Evolutionary conservation across 2,888 invertebrate species (phyloP).

Genomic region (Ommatoiulus sabulosus): DNA sequence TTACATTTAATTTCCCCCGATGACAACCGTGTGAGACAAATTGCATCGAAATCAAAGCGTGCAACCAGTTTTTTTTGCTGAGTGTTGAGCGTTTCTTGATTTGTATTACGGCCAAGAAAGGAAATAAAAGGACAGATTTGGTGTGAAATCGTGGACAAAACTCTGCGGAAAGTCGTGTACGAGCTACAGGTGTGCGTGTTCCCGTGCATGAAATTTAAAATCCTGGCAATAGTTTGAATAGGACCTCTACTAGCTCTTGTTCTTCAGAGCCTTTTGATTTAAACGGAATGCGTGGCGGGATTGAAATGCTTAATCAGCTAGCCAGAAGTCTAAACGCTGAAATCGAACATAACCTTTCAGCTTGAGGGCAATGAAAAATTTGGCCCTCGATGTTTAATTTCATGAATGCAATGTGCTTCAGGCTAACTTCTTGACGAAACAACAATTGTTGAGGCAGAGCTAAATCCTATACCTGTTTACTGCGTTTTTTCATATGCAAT

Average conservation of each 20-base stretch:
- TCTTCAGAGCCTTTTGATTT: conserved; percentile 21
- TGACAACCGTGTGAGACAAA: conserved; percentile 55
- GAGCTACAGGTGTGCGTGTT: conserved; percentile 49
- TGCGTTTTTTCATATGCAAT: background rate
- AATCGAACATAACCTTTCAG: background rate
- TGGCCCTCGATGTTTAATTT: background rate
- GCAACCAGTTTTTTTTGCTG: conserved; percentile 47
- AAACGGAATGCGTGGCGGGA: conserved; percentile 10
- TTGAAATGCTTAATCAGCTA: conserved; percentile 32
- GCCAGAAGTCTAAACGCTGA: background rate
- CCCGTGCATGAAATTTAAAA: conserved; percentile 42
- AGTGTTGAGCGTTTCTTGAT: conserved; percentile 47
- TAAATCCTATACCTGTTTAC: background rate
- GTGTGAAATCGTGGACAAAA: conserved; percentile 51
- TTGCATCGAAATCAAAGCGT: conserved; percentile 48
- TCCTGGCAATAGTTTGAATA: conserved; percentile 18
- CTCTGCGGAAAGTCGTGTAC: conserved; percentile 51
- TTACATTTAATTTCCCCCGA: conserved; percentile 50
- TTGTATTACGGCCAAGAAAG: conserved; percentile 29
- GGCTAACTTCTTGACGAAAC: background rate
- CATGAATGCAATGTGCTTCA: background rate
- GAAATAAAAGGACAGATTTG: conserved; percentile 46
- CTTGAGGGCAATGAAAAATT: background rate
- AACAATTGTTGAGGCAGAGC: background rate
- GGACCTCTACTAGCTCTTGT: background rate